Base-by-base conservation (phyloP, 2,888 invertebrate species). In the Amphipoea oculea region DNA sequence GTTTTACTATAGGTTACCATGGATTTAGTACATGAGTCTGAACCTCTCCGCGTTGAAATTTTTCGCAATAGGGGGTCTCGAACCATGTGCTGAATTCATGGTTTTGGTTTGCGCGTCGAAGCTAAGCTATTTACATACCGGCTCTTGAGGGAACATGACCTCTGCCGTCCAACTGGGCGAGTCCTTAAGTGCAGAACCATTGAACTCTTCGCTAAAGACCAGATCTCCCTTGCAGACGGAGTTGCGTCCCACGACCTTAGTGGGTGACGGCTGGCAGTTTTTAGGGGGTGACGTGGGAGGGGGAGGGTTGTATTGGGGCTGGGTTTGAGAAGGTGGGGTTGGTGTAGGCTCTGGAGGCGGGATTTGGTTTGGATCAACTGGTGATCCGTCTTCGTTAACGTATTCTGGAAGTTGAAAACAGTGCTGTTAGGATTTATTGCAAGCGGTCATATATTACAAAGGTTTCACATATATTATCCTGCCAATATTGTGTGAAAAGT, bases 171-270 rank as follows among this genome's bases (percentile, higher is more conserved):
- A 98, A 68, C 96, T 92, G 0, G 89, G 73, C 89, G 94, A 83
- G 17, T 94, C 93, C 42, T 92, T 88, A n/a, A 95, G 67, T 89
- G 91, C 90, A 12, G 81, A 80, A 70, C 92, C 92, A 7, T 93
- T 91, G 86, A 98, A 98, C 40, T 97, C 96, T 62, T 98, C 98
- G 42, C 96, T 94, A 86, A 98, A 98, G 69, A 98, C 94, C 48
- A 98, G 91, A 29, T 95, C 93, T 4, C 97, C 97, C 40, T 95
- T 91, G 88, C 98, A 98, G 36, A 96, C 90, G 0, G 90, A 78
- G 12, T 82, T 84, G 2, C 84, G 79, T 1, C 94, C 95, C 23
- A 90, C 91, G 1, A 96, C 94, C 40, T 86, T 87, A 0, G 95
- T 96, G 45, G 79, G 73, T 0, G 96, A 95, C 0, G 76, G 63